Evolutionary conservation across 2,888 invertebrate species (phyloP).

Genomic region (Erebia ligea): DNA sequence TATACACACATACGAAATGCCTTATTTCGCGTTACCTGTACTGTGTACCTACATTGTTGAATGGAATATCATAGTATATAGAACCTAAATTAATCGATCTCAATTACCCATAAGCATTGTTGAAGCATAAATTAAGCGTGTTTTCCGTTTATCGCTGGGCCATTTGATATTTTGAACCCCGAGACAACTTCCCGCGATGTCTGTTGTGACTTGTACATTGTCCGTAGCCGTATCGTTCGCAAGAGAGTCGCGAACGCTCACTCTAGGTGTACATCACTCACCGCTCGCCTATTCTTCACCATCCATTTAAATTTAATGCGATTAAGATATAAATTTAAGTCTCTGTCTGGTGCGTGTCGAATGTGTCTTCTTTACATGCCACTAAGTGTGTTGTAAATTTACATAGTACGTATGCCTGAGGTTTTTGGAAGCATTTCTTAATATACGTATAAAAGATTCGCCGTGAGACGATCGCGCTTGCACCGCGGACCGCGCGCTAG

Average conservation of each 20-base stretch:
- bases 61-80: conserved; percentile 72
- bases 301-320: conserved; percentile 55
- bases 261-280: conserved; percentile 28
- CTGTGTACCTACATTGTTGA: conserved; percentile 75
- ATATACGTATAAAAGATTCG: conserved; percentile 67
- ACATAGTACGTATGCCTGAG: conserved; percentile 70
- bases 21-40: conserved; percentile 81
- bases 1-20: conserved; percentile 63
- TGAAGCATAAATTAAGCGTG: conserved; percentile 63
- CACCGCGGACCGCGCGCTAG: conserved; percentile 78
- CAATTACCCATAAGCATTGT: conserved; percentile 77
- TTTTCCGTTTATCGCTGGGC: conserved; percentile 53
- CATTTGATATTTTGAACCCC: conserved; percentile 43
- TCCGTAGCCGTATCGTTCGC: conserved; percentile 46
- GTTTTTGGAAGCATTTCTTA: conserved; percentile 79
- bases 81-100: conserved; percentile 77
- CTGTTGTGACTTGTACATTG: conserved; percentile 10
- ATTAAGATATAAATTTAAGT: conserved; percentile 61
- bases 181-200: conserved; percentile 20
- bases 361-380: conserved; percentile 79
- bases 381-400: conserved; percentile 71
- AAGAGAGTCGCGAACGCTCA: conserved; percentile 36
- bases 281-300: conserved; percentile 51
- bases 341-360: conserved; percentile 74
- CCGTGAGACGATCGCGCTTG: conserved; percentile 70